Conservation (phyloP, 2,113 vertebrate genomes). For the Mustelus asterias region DNA sequence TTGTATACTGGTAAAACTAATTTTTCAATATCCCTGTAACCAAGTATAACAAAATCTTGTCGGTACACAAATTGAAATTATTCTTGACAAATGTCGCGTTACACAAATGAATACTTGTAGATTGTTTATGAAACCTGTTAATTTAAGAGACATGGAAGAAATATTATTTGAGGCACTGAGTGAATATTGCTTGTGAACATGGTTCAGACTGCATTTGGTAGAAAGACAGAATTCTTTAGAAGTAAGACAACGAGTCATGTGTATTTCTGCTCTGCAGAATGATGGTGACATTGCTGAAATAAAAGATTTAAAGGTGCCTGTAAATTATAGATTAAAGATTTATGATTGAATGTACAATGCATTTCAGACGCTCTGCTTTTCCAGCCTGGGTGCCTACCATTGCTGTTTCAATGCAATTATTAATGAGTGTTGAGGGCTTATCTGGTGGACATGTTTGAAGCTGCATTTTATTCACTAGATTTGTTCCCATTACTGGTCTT, state of each 20-base stretch:
- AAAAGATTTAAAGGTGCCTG: not conserved
- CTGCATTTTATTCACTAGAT: not conserved
- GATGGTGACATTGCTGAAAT: not conserved
- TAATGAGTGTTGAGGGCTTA: not conserved
- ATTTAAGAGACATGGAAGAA: not conserved
- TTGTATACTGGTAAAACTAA: not conserved
- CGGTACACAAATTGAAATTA: not conserved
- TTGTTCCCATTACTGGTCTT: not conserved
- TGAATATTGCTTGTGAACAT: not conserved
- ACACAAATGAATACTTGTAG: not conserved
- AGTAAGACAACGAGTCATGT: not conserved
- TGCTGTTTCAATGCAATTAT: not conserved
- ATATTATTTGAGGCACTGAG: not conserved
- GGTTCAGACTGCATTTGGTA: not conserved
- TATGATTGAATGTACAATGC: not conserved
- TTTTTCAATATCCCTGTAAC: not conserved
- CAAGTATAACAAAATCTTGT: not conserved
- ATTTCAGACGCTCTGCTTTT: not conserved
- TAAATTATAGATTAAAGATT: constrained; percentile 17
- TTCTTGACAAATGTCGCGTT: not conserved
- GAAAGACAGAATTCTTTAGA: not conserved
- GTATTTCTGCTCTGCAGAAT: not conserved
- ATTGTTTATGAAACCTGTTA: not conserved
- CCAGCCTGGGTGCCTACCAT: not conserved
- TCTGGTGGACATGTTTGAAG: not conserved